Percentiles rank a stretch among this genome's conserved stretches.
Evolutionary conservation across 2,113 vertebrate genomes (phyloP).

Genomic region (Ginglymostoma cirratum): DNA sequence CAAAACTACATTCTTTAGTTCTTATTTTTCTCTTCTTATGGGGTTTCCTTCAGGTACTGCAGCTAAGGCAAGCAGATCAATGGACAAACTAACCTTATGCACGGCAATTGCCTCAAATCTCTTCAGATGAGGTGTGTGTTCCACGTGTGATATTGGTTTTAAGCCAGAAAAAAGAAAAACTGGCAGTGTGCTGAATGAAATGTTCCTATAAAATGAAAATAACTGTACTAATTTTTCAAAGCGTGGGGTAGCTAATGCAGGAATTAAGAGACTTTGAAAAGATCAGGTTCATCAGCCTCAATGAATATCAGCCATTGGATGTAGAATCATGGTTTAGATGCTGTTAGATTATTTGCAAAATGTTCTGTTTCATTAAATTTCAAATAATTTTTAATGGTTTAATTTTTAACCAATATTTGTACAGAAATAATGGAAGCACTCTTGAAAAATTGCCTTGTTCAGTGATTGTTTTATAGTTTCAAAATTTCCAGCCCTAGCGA

Average conservation of each 20-base stretch:
- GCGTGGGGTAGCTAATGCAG: neutral
- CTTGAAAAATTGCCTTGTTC: neutral
- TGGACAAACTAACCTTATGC: neutral
- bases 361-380: neutral
- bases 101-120: neutral
- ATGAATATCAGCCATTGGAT: neutral
- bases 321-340: neutral
- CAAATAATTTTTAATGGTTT: neutral
- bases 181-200: neutral
- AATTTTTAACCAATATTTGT: neutral
- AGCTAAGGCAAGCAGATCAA: neutral
- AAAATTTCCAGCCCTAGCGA: neutral
- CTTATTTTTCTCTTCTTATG: neutral
- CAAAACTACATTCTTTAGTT: neutral
- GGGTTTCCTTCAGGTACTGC: neutral
- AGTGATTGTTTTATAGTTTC: neutral
- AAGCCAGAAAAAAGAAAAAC: neutral
- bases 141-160: neutral
- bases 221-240: neutral
- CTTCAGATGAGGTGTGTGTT: neutral
- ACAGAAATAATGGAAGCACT: neutral
- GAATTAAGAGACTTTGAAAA: neutral
- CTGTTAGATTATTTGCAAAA: neutral
- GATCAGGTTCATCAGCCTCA: neutral
- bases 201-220: neutral